A percentile compares a stretch with the other conserved stretches of the same genome.
phyloP scores from a whole-genome alignment of 2,113 vertebrate genomes.

The Saccopteryx leptura region DNA sequence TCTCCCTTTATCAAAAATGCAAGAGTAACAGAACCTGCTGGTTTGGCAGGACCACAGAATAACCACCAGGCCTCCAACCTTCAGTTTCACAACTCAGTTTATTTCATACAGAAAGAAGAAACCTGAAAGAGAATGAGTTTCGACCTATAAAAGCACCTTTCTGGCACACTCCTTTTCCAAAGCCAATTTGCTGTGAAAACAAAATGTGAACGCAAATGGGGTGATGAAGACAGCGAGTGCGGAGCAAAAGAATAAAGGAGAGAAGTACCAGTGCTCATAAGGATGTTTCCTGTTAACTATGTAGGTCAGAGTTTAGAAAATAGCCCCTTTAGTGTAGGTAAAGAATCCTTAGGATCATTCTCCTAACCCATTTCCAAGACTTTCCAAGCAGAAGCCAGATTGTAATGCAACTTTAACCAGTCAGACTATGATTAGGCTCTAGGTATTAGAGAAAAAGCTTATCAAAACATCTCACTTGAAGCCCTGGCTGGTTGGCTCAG shows the following conservation, averaged over 20 bases:
- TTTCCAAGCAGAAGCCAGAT: neutral
- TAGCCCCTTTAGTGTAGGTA: neutral
- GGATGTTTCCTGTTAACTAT: neutral
- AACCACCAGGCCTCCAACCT: neutral
- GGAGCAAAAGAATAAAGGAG: neutral
- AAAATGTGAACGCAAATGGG: neutral
- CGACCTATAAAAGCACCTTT: neutral
- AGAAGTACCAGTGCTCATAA: neutral
- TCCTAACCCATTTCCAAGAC: neutral
- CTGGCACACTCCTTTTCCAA: neutral
- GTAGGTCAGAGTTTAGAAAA: neutral
- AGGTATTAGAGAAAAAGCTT: neutral
- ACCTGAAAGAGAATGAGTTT: neutral
- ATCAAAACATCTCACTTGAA: neutral
- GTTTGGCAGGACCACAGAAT: neutral
- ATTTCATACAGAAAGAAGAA: neutral
- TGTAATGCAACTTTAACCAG: neutral
- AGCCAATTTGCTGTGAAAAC: neutral
- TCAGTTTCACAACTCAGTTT: neutral
- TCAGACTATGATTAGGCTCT: neutral
- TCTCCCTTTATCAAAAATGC: neutral
- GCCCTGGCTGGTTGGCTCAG: too few relatives aligned
- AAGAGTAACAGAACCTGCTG: neutral
- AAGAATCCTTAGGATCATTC: neutral
- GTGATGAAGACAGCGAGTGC: neutral